Evolutionary conservation across 2,113 vertebrate genomes (phyloP).

Genomic region (Heliornis fulica): DNA sequence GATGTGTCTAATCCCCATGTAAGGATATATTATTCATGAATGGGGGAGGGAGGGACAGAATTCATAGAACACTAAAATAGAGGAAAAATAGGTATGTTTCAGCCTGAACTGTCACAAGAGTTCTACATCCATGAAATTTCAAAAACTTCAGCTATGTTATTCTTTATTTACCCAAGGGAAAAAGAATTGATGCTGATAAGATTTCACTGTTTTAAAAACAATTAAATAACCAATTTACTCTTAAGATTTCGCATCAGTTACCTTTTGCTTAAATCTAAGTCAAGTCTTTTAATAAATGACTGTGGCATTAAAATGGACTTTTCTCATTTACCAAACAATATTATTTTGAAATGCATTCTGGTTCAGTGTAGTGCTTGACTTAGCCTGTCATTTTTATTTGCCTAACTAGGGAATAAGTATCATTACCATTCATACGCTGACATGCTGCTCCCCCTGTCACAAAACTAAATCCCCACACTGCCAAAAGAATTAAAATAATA

Average conservation of each 20-base stretch:
- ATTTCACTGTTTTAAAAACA: neutral
- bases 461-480: conserved; percentile 8
- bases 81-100: neutral
- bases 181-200: neutral
- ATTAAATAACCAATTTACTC: neutral
- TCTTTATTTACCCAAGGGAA: neutral
- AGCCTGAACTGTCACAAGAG: neutral
- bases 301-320: neutral
- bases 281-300: neutral
- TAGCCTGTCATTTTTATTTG: conserved; percentile 35
- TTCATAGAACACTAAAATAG: neutral
- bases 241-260: neutral
- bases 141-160: neutral
- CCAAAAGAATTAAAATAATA: conserved; percentile 16
- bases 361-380: neutral
- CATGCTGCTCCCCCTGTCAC: neutral
- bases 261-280: neutral
- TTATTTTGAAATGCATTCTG: neutral
- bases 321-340: neutral
- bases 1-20: neutral
- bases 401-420: conserved; percentile 29
- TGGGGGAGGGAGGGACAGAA: neutral
- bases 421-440: conserved; percentile 26
- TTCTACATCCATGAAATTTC: neutral
- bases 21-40: conserved; percentile 29